These are phyloP conservation scores for Stegodyphus mimosarum DNA, from an alignment of 1,140 invertebrate species.

Conservation along the genomic window DNA sequence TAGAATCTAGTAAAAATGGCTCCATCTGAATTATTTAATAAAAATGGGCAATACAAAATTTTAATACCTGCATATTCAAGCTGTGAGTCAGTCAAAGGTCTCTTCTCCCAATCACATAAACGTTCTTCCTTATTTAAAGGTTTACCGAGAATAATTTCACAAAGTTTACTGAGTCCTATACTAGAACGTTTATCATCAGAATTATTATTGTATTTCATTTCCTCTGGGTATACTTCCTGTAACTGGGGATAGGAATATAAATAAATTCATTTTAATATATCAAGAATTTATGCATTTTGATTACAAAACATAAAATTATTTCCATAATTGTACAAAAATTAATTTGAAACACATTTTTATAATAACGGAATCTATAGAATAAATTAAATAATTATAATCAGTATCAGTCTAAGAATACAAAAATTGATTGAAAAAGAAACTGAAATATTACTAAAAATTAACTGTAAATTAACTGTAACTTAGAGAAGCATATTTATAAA, in stretches of 20 bases:
- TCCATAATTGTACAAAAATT: not conserved
- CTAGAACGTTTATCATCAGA: not conserved
- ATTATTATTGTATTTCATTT: not conserved
- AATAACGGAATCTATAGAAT: not conserved
- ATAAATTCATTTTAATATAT: not conserved
- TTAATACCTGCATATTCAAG: slow-evolving; percentile 46
- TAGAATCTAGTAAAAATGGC: too few relatives aligned
- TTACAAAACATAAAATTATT: not conserved
- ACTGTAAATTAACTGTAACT: too few relatives aligned
- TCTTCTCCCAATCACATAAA: slow-evolving; percentile 51
- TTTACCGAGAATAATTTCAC: slow-evolving; percentile 33
- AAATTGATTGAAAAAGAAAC: too few relatives aligned
- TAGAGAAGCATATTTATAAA: too few relatives aligned
- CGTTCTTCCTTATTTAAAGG: slow-evolving; percentile 45
- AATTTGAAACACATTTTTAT: not conserved
- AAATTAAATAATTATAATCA: too few relatives aligned
- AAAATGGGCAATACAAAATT: not conserved
- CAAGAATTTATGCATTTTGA: not conserved
- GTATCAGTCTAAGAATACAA: too few relatives aligned
- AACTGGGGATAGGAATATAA: slow-evolving; percentile 7
- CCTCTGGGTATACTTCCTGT: slow-evolving; percentile 24
- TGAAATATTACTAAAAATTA: too few relatives aligned
- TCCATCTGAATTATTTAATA: not conserved
- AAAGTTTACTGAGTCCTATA: slow-evolving; percentile 31
- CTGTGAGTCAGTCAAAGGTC: slow-evolving; percentile 26